Evolutionary conservation across 2,888 invertebrate genomes (phyloP).

Genomic region (Baronia brevicornis): DNA sequence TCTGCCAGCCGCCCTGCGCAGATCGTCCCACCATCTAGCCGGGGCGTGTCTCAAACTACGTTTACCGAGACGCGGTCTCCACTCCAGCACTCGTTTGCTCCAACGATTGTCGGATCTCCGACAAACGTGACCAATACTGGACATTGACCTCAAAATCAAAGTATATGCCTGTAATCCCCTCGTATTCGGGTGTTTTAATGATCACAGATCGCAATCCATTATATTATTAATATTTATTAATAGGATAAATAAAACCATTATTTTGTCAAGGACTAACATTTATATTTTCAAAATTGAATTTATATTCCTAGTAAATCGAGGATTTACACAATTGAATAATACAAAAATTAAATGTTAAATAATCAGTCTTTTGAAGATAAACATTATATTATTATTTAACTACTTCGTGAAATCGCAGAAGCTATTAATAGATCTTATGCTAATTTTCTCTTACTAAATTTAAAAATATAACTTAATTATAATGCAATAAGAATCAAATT

Average conservation of each 20-base stretch:
- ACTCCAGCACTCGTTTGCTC: too few species aligned
- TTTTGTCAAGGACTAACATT: constrained; percentile 44
- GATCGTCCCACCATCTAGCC: too few species aligned
- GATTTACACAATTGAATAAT: constrained; percentile 39
- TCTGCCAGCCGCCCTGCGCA: too few species aligned
- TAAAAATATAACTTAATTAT: neutral
- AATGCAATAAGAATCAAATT: neutral
- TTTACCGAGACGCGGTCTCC: too few species aligned
- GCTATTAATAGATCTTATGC: constrained; percentile 2
- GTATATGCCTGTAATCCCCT: too few species aligned
- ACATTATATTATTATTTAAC: constrained; percentile 28
- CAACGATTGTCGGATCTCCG: too few species aligned
- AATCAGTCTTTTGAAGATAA: constrained; percentile 74
- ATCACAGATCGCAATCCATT: neutral
- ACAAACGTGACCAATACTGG: too few species aligned
- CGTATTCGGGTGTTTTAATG: too few species aligned
- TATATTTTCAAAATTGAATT: constrained; percentile 52
- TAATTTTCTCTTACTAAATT: constrained; percentile 1
- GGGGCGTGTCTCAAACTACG: too few species aligned
- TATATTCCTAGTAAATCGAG: constrained; percentile 54
- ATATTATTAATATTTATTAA: constrained; percentile 4
- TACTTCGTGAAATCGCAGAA: constrained; percentile 14
- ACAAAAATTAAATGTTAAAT: constrained; percentile 55
- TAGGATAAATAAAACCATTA: constrained; percentile 22
- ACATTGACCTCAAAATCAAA: too few species aligned